Percentiles rank a stretch among this genome's conserved stretches.
phyloP scores from a whole-genome alignment of 2,113 vertebrate species.

The Anhinga rufa region DNA sequence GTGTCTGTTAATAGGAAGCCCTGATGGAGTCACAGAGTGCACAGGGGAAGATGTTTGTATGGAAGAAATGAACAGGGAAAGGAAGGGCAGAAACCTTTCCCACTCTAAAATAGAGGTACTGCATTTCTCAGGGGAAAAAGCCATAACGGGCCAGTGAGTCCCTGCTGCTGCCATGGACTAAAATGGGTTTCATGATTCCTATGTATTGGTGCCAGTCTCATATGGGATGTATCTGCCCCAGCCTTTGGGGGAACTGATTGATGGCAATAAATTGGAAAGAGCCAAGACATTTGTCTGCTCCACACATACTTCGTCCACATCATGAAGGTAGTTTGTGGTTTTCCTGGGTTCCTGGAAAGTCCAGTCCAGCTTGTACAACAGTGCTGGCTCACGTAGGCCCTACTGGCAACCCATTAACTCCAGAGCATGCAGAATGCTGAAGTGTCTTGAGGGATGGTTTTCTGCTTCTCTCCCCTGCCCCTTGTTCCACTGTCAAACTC shows the following conservation, averaged over 20 bases:
- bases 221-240: background rate
- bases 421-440: background rate
- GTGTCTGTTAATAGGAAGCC: background rate
- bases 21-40: background rate
- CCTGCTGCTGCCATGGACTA: background rate
- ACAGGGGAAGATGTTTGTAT: background rate
- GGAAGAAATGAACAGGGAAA: background rate
- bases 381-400: background rate
- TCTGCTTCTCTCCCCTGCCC: background rate
- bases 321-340: background rate
- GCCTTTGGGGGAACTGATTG: background rate
- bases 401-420: background rate
- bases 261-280: background rate
- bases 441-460: background rate
- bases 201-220: background rate
- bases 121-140: background rate
- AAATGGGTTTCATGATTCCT: background rate
- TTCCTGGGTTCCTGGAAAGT: background rate
- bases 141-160: background rate
- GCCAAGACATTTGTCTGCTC: background rate
- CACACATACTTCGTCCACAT: background rate
- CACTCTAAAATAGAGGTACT: background rate
- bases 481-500: background rate
- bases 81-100: background rate
- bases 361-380: conserved; percentile 8